Conservation (phyloP, 2,888 invertebrate genomes). For the Protula sp. region DNA sequence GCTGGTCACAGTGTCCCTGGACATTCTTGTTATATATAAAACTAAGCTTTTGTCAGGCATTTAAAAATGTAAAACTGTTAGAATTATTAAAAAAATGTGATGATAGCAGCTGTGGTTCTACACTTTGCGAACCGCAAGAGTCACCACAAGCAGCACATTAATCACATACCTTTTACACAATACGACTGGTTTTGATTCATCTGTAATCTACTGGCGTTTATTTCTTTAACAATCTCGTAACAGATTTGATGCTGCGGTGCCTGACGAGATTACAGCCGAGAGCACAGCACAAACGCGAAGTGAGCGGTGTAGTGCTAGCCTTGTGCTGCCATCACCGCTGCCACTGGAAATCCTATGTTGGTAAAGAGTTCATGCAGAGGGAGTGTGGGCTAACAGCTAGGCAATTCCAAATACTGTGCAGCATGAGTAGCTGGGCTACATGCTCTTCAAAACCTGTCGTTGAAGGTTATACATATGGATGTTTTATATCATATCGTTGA, state of each 20-base stretch:
- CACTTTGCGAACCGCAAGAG: too few relatives aligned
- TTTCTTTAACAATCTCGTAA: too few relatives aligned
- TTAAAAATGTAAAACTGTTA: too few relatives aligned
- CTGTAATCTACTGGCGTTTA: too few relatives aligned
- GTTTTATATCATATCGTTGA: background rate
- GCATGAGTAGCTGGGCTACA: constrained; percentile 84
- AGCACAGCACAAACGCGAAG: background rate
- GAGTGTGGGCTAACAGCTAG: constrained; percentile 52
- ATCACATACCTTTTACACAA: too few relatives aligned
- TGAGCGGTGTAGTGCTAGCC: constrained; percentile 64
- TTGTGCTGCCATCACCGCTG: constrained; percentile 89
- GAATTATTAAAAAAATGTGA: too few relatives aligned
- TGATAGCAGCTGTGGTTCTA: too few relatives aligned
- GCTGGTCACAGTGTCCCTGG: too few relatives aligned
- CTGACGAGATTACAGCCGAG: background rate
- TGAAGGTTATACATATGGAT: background rate
- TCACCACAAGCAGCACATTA: too few relatives aligned
- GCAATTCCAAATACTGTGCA: constrained; percentile 71
- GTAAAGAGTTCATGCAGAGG: constrained; percentile 61
- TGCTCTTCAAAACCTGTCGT: constrained; percentile 58
- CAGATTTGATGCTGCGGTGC: background rate
- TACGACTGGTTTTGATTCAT: too few relatives aligned
- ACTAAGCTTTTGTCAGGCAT: too few relatives aligned
- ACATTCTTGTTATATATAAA: too few relatives aligned
- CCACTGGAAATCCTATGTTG: constrained; percentile 66